Base-by-base conservation (phyloP, 2,113 vertebrate genomes). In the Smithornis capensis region DNA sequence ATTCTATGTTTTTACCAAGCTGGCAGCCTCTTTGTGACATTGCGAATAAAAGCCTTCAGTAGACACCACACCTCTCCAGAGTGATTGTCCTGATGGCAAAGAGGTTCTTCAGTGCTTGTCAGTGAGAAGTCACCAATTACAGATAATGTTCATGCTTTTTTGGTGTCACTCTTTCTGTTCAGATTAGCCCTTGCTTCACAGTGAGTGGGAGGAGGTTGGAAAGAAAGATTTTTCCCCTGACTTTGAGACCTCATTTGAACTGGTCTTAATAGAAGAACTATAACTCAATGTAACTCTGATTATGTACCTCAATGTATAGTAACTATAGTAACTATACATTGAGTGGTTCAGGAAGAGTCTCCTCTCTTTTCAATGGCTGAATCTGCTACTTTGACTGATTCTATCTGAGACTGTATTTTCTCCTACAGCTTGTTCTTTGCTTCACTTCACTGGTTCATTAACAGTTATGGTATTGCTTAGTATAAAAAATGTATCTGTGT, bases 31-130 rank as follows among this genome's bases (percentile, higher is more conserved):
- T 59, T 44, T n/a, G 37, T 59, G 31, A 28, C 33, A 7, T 5
- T 44, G 59, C 0, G 1, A 59, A 10, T 52, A 19, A 5, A 7
- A 59, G 8, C 7, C 28, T 8, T 19, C 12, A 45, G 19, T 2
- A 52, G 27, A 33, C 8, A 28, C 19, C 8, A 74, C 67, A 67
- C 6, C 15, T 74, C 27, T 59, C 44, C 10, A 59, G 52, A 74
- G 59, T 13, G 15, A 7, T 38, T 62, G 60, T 57, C 12, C 87
- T 82, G 77, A n/a, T n/a, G 53, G 60, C 15, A 45, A 45, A 82
- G 25, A 19, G n/a, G 19, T 45, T 12, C 53, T 59, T 74, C 53
- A 38, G 69, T 12, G 9, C 6, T 33, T 21, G 14, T 52, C 38
- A 52, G 33, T 6, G 55, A 56, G 52, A 57, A 71, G 5, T 33